Evolutionary conservation across 1,140 invertebrate species (phyloP).

Genomic region (Camponotus pennsylvanicus): DNA sequence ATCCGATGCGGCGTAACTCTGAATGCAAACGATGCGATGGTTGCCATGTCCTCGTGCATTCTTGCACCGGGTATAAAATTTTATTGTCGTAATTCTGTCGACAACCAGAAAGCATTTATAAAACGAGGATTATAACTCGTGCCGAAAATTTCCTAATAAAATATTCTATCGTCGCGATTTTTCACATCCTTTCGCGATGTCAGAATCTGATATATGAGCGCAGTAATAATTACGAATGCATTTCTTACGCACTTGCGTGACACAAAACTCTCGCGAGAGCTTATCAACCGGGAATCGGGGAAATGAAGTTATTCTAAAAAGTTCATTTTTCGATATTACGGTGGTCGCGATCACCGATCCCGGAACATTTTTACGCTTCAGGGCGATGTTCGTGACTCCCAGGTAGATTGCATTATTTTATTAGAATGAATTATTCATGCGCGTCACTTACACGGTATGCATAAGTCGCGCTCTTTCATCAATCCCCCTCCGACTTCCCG

Average conservation of each 20-base stretch:
- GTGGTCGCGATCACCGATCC: slow-evolving; percentile 35
- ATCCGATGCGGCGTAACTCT: slow-evolving; percentile 1
- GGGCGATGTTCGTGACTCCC: slow-evolving; percentile 36
- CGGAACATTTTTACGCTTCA: slow-evolving; percentile 63
- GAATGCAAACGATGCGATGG: slow-evolving; percentile 22
- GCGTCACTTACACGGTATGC: slow-evolving; percentile 85
- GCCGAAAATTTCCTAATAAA: not conserved
- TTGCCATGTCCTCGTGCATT: not conserved
- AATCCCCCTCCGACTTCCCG: slow-evolving; percentile 67
- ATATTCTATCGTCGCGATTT: not conserved
- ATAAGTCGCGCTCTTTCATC: slow-evolving; percentile 84
- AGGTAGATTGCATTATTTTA: slow-evolving; percentile 83
- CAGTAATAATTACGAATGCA: not conserved
- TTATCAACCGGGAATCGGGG: slow-evolving; percentile 24
- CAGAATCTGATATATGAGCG: not conserved
- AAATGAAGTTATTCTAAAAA: slow-evolving; percentile 19
- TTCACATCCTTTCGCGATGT: not conserved
- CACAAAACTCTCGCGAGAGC: not conserved
- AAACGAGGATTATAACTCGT: not conserved
- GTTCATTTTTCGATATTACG: not conserved
- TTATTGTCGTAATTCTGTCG: slow-evolving; percentile 13
- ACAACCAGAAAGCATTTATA: not conserved
- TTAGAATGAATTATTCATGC: slow-evolving; percentile 85
- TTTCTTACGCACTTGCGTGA: not conserved
- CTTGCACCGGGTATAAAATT: slow-evolving; percentile 17